Evolutionary conservation across 2,113 vertebrate species (phyloP), one percentile per base, ranked within the genome.

Genomic region (Anarrhichthys ocellatus): DNA sequence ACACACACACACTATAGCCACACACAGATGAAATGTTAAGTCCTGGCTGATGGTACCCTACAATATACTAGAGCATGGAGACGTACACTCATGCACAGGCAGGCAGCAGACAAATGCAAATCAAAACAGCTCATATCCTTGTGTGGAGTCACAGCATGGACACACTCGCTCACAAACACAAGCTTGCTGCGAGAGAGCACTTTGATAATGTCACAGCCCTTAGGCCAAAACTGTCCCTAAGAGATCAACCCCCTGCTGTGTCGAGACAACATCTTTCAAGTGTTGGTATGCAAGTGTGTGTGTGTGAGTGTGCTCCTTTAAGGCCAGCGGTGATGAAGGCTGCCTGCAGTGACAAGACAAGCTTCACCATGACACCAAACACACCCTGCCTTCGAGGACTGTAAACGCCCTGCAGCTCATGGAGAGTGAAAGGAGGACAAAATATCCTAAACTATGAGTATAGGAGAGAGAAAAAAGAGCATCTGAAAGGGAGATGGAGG

Each of bases 181-280:
- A 50, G 52, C 46, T 68, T 40, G 29, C 76, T 80, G 69, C 38
- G 65, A 34, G 65, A 72, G 59, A 78, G 70, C 73, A 59, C 82
- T 87, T 84, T 85, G 88, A 84, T 86, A 83, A 88, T 87, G 89
- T 82, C 83, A 86, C 62, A 82, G 70, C 85, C 87, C 78, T 82
- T 11, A 78, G 74, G 79, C 52, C 38, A 14, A 72, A 88, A 87
- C 48, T 58, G 70, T 76, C 84, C 88, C 89, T 46, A 56, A 82
- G 80, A 82, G 81, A 80, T 81, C 67, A 69, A 73, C 72, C 34
- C 61, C 65, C 44, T 50, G 76, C 44, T 74, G 64, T 80, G 72
- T 56, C 5, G 14, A 83, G 72, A 83, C 80, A 85, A 79, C 68
- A 81, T 83, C 64, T 80, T 80, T 69, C n/a, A 44, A 70, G 66